Evolutionary conservation across 2,113 vertebrate species (phyloP), one percentile per base, ranked within the genome.

Genomic region (Oreotrochilus melanogaster): DNA sequence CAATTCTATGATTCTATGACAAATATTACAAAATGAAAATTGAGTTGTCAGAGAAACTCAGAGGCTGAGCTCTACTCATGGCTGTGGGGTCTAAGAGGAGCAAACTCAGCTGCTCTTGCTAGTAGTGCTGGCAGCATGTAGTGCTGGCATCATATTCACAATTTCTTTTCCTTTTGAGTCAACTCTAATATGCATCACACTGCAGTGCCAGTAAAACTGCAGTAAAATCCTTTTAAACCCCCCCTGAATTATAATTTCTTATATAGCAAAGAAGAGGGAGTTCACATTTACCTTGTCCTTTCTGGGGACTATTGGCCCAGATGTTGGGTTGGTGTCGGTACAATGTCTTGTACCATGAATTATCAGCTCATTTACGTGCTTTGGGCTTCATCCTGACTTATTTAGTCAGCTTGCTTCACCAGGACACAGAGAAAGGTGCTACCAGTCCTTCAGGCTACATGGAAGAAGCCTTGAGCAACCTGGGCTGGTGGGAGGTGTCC

Each of bases 211-310:
- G 50, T 14, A 50, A 12, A 69, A 47, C 50, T 7, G 6, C 31
- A 58, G 47, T 57, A 95, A 96, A 96, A 56, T 15, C 51, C 60
- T 75, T 95, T 81, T 71, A 93, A 96, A 88, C 74, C 82, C 53
- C 84, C 50, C 90, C 61, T 39, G 48, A 88, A 95, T 89, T 70
- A 96, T 94, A 95, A 89, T 35, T 73, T 48, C 70, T 81, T 62
- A 31, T 50, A 27, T 37, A 91, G 69, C n/a, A 42, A 78, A 84
- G 35, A 47, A 82, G 18, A 61, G 47, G 8, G 14, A 71, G 35
- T 7, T 62, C 28, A n/a, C 19, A 28, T 65, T 69, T 22, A 78
- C 8, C 54, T 80, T 84, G 18, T 58, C 60, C 57, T 66, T 62
- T 64, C 56, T 74, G 45, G 13, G 56, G 28, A 74, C 21, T 75